These are phyloP conservation scores for Scalopus aquaticus DNA, from an alignment of 2,113 vertebrate species.

Conservation along the genomic window DNA sequence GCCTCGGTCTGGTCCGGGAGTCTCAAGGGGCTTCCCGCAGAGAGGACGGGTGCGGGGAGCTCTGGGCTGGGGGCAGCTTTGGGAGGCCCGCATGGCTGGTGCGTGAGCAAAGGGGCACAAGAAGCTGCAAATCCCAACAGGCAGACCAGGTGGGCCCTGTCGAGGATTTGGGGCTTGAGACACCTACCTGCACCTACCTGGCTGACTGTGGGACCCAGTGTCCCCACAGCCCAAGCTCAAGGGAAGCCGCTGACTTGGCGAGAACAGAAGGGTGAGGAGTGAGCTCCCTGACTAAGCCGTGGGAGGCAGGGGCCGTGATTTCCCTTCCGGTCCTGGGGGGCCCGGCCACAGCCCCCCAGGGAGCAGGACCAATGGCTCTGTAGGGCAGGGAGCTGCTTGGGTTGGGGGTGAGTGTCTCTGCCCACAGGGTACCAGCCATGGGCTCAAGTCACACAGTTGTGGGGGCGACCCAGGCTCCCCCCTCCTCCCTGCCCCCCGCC, in stretches of 20 bases:
- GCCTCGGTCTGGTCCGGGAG: too few species aligned
- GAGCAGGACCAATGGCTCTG: not conserved
- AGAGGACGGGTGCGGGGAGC: too few species aligned
- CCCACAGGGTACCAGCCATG: not conserved
- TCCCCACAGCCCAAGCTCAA: not conserved
- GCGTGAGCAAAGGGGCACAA: rapidly evolving
- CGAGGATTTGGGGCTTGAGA: not conserved
- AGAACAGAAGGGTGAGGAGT: not conserved
- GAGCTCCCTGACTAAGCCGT: rapidly evolving
- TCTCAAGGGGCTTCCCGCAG: rapidly evolving
- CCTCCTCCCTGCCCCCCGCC: too few species aligned
- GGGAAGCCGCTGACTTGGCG: not conserved
- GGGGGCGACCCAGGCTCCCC: too few species aligned
- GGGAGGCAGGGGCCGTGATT: not conserved
- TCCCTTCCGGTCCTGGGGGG: too few species aligned
- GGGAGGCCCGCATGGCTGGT: rapidly evolving
- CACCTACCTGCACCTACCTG: not conserved
- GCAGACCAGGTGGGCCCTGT: not conserved
- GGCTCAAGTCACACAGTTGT: not conserved
- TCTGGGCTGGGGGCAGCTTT: rapidly evolving
- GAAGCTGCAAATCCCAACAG: not conserved
- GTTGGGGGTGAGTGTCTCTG: not conserved
- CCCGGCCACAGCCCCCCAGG: not conserved
- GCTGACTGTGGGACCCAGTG: not conserved
- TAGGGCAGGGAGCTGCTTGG: not conserved